These are phyloP conservation scores for Ibycter americanus DNA, from an alignment of 2,797 vertebrate species.

Conservation along the genomic window DNA sequence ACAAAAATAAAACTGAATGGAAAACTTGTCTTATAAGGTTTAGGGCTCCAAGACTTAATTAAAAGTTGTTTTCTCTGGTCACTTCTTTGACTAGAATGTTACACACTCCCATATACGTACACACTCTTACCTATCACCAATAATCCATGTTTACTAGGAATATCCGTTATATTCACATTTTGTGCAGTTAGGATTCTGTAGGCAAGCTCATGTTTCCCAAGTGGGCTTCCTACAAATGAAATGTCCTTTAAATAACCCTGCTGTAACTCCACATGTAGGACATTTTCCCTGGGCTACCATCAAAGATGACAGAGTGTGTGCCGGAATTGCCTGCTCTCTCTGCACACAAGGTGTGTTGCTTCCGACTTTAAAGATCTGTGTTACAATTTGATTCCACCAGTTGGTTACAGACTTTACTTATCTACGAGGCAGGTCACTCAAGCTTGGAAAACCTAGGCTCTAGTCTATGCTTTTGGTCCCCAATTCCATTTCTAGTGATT, in stretches of 20 bases:
- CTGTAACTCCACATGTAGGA: not conserved
- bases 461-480: not conserved
- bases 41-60: not conserved
- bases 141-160: not conserved
- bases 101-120: not conserved
- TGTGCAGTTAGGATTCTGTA: not conserved
- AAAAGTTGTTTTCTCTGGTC: not conserved
- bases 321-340: not conserved
- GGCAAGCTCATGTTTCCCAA: not conserved
- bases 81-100: not conserved
- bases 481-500: not conserved
- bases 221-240: not conserved
- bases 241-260: not conserved
- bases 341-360: not conserved
- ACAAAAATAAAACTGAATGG: not conserved
- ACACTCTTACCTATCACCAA: not conserved
- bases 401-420: not conserved
- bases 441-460: not conserved
- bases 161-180: not conserved
- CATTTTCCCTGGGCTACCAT: not conserved
- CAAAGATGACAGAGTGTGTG: not conserved
- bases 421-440: accelerated
- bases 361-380: not conserved
- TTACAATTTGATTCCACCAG: not conserved
- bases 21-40: not conserved